Percentiles rank a stretch among this genome's conserved stretches.
These are phyloP conservation scores for Dromius quadrimaculatus DNA, from an alignment of 2,888 invertebrate genomes.

Conservation along the genomic window DNA sequence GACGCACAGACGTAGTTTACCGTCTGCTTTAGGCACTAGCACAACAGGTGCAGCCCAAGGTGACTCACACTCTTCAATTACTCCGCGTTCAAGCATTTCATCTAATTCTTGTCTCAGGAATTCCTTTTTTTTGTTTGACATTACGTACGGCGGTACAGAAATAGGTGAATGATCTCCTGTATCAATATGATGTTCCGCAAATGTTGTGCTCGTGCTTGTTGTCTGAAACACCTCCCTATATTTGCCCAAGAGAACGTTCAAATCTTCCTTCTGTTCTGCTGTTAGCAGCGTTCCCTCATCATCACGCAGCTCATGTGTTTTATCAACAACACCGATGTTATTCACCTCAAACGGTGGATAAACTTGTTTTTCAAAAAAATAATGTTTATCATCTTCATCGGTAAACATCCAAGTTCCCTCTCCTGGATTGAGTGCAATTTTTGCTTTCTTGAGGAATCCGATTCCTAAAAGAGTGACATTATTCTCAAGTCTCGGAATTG, in stretches of 20 bases:
- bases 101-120: conserved; percentile 56
- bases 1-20: no score
- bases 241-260: background rate
- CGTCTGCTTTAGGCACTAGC: conserved; percentile 58
- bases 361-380: background rate
- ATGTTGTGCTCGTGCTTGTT: background rate
- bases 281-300: background rate
- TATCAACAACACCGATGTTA: background rate
- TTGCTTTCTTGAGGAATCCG: background rate
- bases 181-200: background rate
- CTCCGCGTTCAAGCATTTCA: conserved; percentile 58
- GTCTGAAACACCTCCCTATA: background rate
- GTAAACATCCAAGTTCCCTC: conserved; percentile 3
- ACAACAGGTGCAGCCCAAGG: conserved; percentile 60
- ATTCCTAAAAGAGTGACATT: background rate
- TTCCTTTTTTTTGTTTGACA: background rate
- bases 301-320: background rate
- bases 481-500: background rate
- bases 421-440: background rate
- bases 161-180: background rate
- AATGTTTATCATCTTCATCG: background rate
- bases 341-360: background rate
- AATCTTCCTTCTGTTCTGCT: background rate
- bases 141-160: background rate
- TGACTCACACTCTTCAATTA: conserved; percentile 61